These are phyloP conservation scores for Eriocheir sinensis DNA, from an alignment of 1,140 invertebrate species.

Conservation along the genomic window DNA sequence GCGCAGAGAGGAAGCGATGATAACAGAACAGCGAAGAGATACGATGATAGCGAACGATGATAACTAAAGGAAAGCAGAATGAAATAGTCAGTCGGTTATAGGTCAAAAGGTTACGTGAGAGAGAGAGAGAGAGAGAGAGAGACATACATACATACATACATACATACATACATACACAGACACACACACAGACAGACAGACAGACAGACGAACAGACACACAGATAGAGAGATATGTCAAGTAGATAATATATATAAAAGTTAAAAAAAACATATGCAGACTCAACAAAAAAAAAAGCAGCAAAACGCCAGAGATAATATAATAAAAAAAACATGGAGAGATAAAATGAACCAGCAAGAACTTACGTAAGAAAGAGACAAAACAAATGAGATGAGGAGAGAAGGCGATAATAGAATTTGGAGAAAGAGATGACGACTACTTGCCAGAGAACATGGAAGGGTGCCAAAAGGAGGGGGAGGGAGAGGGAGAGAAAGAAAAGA, in stretches of 20 bases:
- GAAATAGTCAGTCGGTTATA: background rate
- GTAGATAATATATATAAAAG: no score
- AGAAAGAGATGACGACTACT: background rate
- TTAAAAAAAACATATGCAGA: no score
- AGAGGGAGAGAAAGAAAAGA: background rate
- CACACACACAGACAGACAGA: conserved; percentile 28
- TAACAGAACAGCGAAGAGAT: no score
- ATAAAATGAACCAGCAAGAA: no score
- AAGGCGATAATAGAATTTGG: no score
- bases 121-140: background rate
- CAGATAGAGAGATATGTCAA: conserved; percentile 19
- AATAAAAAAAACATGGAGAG: no score
- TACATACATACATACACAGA: conserved; percentile 38
- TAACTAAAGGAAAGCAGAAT: no score
- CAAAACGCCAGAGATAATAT: no score
- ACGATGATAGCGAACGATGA: background rate
- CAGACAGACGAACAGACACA: conserved; percentile 36
- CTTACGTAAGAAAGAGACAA: background rate
- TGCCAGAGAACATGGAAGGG: no score
- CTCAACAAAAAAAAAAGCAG: no score
- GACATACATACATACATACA: conserved; percentile 32
- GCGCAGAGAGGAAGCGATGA: no score
- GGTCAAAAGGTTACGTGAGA: background rate
- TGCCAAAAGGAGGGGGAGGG: no score
- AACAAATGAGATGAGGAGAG: background rate